phyloP scores from a whole-genome alignment of 2,113 vertebrate species.

The Anhinga rufa region DNA sequence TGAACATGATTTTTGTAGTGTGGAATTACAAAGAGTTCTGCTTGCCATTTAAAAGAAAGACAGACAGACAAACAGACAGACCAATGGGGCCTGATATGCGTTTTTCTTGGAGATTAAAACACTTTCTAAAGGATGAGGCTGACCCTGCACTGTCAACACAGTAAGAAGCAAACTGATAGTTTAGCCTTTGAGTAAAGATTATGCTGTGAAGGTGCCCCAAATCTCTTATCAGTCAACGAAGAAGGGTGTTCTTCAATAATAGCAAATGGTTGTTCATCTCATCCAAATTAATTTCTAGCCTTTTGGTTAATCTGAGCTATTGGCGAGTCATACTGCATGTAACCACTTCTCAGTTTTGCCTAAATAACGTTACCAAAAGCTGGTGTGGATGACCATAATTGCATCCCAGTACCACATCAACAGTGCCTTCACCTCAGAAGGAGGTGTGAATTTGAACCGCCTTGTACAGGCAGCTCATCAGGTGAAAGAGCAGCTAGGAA shows the following conservation, averaged over 20 bases:
- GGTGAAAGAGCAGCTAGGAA: neutral
- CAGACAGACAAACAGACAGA: neutral
- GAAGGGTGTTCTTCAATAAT: neutral
- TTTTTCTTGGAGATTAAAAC: neutral
- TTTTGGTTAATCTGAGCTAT: neutral
- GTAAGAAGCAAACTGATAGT: neutral
- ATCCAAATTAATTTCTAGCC: neutral
- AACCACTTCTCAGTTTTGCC: neutral
- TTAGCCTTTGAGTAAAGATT: neutral
- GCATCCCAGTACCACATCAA: neutral
- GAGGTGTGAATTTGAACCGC: neutral
- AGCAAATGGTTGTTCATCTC: neutral
- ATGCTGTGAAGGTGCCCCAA: neutral
- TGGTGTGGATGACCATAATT: neutral
- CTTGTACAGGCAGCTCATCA: neutral
- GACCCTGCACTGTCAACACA: neutral
- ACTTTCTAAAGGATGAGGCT: neutral
- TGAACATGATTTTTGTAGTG: neutral
- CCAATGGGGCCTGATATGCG: neutral
- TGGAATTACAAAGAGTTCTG: neutral
- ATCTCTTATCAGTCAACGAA: neutral
- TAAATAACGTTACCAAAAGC: neutral
- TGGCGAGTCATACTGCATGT: rapidly evolving
- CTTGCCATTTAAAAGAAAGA: neutral
- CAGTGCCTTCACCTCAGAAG: neutral